These are phyloP conservation scores for Torymus auratus DNA, from an alignment of 2,888 invertebrate genomes.

Conservation along the genomic window DNA sequence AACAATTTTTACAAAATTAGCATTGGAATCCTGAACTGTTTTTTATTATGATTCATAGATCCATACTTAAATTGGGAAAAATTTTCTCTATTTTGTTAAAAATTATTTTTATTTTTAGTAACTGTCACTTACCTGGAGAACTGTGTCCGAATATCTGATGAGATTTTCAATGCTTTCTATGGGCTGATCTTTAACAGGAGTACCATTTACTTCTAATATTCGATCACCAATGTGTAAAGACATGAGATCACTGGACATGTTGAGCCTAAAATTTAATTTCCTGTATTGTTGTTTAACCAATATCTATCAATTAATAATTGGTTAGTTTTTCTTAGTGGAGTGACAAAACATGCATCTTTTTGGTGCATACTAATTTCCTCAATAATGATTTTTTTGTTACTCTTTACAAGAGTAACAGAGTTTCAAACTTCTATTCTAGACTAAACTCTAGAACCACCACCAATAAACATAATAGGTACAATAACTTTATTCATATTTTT, in stretches of 20 bases:
- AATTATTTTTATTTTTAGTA: no score
- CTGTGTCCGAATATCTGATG: slow-evolving; percentile 84
- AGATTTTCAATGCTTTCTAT: slow-evolving; percentile 88
- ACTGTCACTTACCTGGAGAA: slow-evolving; percentile 82
- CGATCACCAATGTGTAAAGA: slow-evolving; percentile 94
- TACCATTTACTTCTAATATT: slow-evolving; percentile 95
- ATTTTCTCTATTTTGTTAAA: no score
- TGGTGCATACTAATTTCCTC: slow-evolving; percentile 10
- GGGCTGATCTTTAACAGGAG: slow-evolving; percentile 88
- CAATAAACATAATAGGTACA: not conserved
- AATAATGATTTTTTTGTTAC: slow-evolving; percentile 1
- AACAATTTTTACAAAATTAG: no score
- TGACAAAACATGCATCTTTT: slow-evolving; percentile 43
- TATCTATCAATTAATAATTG: not conserved
- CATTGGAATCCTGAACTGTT: no score
- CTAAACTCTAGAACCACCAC: slow-evolving; percentile 30
- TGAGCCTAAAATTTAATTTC: slow-evolving; percentile 80
- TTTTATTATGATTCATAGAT: no score
- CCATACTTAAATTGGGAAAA: no score
- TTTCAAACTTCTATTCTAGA: not conserved
- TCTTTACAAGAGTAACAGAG: not conserved
- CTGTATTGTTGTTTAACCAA: slow-evolving; percentile 5
- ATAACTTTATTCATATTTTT: no score
- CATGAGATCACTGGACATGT: slow-evolving; percentile 88
- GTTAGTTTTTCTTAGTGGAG: slow-evolving; percentile 15